Evolutionary conservation across 1,140 invertebrate genomes (phyloP).

Genomic region (Cephus cinctus): DNA sequence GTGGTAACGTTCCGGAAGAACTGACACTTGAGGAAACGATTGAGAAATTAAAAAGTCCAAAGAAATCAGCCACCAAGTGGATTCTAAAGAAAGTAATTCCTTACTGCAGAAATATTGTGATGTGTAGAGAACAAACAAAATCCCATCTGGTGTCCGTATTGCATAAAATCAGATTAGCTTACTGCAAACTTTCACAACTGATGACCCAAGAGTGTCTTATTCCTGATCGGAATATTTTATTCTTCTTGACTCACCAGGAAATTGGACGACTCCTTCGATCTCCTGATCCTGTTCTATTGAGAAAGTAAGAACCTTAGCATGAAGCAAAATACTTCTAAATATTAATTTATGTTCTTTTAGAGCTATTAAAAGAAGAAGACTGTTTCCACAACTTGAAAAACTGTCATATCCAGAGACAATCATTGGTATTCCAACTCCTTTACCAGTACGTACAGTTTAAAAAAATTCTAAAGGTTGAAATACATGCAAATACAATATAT

Average conservation of each 20-base stretch:
- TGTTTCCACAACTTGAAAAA: constrained; percentile 59
- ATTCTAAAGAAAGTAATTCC: constrained; percentile 57
- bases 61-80: constrained; percentile 37
- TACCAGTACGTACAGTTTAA: too few species aligned
- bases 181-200: constrained; percentile 58
- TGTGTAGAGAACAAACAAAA: constrained; percentile 68
- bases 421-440: constrained; percentile 60
- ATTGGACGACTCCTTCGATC: constrained; percentile 60
- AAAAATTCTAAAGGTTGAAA: too few species aligned
- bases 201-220: constrained; percentile 65
- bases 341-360: constrained; percentile 47
- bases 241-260: constrained; percentile 69
- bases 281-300: constrained; percentile 60
- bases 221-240: constrained; percentile 67
- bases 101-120: constrained; percentile 61
- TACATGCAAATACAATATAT: too few species aligned
- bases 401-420: constrained; percentile 66
- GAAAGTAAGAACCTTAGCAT: constrained; percentile 59
- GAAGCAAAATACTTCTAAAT: constrained; percentile 4
- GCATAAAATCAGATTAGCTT: constrained; percentile 65
- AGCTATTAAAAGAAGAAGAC: constrained; percentile 62
- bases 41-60: constrained; percentile 53
- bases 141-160: constrained; percentile 60
- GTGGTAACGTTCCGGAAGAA: neutral
- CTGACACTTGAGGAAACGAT: constrained; percentile 43